Evolutionary conservation across 2,113 vertebrate genomes (phyloP), one percentile per base, ranked within the genome.

Genomic region (Heptranchias perlo): DNA sequence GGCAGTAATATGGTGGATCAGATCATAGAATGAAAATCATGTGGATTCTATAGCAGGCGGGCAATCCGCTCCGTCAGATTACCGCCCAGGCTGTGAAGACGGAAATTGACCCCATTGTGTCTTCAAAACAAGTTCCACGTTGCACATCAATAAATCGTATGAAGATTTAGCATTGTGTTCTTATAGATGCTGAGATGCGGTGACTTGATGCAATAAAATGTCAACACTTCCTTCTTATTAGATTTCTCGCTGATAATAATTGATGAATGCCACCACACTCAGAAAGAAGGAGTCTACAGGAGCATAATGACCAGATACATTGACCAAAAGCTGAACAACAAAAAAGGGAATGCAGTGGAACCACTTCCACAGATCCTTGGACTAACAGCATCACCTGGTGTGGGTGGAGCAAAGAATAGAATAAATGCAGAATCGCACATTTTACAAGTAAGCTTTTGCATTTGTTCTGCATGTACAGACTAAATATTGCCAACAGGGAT

Each of bases 231-330:
- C 52, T 95, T 62, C 0, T 23, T 96, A 97, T 0, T 96, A 99
- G 99, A 98, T 96, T 98, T 99, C 97, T 98, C 98, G 3, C 98
- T 99, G 96, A 97, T 99, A n/a, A 97, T 99, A 91, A 99, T 99
- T 31, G 99, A 99, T 96, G 99, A 99, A 97, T 99, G 99, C 95
- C 99, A 99, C 97, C 99, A 99, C 97, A 99, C 99, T 61, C 98
- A 99, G 96, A 99, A 99, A 96, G 99, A 98, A 96, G 98, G 31
- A 0, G 98, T 99, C 73, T 99, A 99, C 97, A 99, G 99, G 97
- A 98, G 98, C 96, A 99, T 99, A 96, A 99, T 99, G 99, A 98
- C 98, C 96, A 98, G 98, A 65, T 99, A 99, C 96, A 97, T 99
- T 97, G 98, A 97, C 96, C 98, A 99, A 97, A 99, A 99, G 96